Percentiles rank a stretch among this genome's conserved stretches.
phyloP scores from a whole-genome alignment of 2,888 invertebrate genomes.

The Drosophila sordidula region DNA sequence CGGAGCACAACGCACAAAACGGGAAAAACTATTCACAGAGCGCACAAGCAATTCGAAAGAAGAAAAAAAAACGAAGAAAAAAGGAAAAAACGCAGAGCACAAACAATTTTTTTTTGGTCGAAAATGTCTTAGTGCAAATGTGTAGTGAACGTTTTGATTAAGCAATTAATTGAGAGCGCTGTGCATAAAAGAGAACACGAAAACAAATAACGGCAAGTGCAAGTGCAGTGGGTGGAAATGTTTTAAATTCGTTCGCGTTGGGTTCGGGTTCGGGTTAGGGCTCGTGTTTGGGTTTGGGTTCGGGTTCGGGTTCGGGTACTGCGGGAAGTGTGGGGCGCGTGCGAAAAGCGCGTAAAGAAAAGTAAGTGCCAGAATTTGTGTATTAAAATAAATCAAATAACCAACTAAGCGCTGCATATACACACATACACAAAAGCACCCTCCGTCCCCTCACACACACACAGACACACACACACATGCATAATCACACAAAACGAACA shows the following conservation, averaged over 20 bases:
- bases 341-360: slow-evolving; percentile 79
- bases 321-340: slow-evolving; percentile 50
- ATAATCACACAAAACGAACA: slow-evolving; percentile 1
- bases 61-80: slow-evolving; percentile 15
- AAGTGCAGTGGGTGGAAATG: slow-evolving; percentile 79
- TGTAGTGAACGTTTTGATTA: slow-evolving; percentile 70
- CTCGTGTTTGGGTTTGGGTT: slow-evolving; percentile 18
- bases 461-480: slow-evolving; percentile 11
- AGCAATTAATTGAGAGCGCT: slow-evolving; percentile 74
- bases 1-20: slow-evolving; percentile 75
- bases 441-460: neutral
- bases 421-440: slow-evolving; percentile 53
- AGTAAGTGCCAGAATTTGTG: slow-evolving; percentile 78
- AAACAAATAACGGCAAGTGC: slow-evolving; percentile 74
- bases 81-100: slow-evolving; percentile 29
- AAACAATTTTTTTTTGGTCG: slow-evolving; percentile 46
- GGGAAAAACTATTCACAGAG: slow-evolving; percentile 67
- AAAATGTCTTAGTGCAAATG: slow-evolving; percentile 68
- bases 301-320: neutral
- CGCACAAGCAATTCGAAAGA: slow-evolving; percentile 48
- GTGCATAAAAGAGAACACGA: slow-evolving; percentile 46
- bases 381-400: slow-evolving; percentile 79
- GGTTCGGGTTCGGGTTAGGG: slow-evolving; percentile 25
- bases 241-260: slow-evolving; percentile 58
- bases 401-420: slow-evolving; percentile 78